phyloP scores from a whole-genome alignment of 2,888 invertebrate species.

The Achlya flavicornis region DNA sequence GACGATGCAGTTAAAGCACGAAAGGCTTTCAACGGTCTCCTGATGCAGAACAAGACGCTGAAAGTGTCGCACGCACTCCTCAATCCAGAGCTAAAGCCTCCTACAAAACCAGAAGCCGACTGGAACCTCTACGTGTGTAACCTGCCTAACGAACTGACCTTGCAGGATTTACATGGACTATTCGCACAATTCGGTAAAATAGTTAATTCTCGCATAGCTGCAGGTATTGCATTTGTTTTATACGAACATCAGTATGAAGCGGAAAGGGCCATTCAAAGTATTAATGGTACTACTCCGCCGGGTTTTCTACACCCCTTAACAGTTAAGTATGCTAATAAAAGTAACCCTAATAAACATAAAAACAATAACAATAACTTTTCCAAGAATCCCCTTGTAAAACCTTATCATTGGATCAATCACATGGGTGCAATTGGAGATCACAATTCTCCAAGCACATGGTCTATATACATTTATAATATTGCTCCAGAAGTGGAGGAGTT shows the following conservation, averaged over 20 bases:
- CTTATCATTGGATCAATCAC: conserved; percentile 81
- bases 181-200: conserved; percentile 84
- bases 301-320: conserved; percentile 82
- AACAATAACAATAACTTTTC: conserved; percentile 79
- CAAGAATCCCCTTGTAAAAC: conserved; percentile 75
- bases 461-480: conserved; percentile 82
- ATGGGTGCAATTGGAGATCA: conserved; percentile 79
- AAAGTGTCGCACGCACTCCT: conserved; percentile 81
- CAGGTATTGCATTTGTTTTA: conserved; percentile 82
- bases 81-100: conserved; percentile 80
- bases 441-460: conserved; percentile 80
- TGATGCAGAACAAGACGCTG: conserved; percentile 83
- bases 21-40: conserved; percentile 80
- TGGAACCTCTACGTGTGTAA: conserved; percentile 84
- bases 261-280: conserved; percentile 78
- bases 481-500: conserved; percentile 81
- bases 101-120: conserved; percentile 81
- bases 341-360: conserved; percentile 81
- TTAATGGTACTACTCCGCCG: conserved; percentile 78
- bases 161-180: conserved; percentile 82
- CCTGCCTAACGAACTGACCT: conserved; percentile 83
- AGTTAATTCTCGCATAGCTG: conserved; percentile 82
- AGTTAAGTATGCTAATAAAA: conserved; percentile 84
- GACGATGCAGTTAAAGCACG: conserved; percentile 81
- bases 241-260: conserved; percentile 81